Evolutionary conservation across 2,797 vertebrate species (phyloP).

Genomic region (Chaetophractus vellerosus): DNA sequence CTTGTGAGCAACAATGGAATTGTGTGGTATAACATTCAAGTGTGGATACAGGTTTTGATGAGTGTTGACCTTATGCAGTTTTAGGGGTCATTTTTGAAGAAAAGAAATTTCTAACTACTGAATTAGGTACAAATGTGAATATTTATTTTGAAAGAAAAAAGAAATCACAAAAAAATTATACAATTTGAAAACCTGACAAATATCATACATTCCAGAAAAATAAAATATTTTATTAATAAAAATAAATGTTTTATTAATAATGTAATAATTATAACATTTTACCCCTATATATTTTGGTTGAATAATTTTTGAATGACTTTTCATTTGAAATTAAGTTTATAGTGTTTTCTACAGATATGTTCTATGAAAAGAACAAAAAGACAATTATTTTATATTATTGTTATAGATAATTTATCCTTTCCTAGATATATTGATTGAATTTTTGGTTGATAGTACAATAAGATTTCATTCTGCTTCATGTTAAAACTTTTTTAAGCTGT

Average conservation of each 20-base stretch:
- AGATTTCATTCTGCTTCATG: neutral
- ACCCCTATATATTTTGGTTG: neutral
- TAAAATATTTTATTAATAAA: neutral
- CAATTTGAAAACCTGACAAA: neutral
- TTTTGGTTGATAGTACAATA: neutral
- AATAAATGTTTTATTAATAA: no score
- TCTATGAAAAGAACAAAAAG: neutral
- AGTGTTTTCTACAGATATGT: neutral
- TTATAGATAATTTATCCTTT: neutral
- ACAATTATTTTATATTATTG: neutral
- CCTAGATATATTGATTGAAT: neutral
- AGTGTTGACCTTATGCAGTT: neutral
- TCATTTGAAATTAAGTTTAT: neutral
- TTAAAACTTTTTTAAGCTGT: neutral
- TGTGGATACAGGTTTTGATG: fast-evolving
- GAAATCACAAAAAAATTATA: neutral
- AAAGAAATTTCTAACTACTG: neutral
- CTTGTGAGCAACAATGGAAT: no score
- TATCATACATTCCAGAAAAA: neutral
- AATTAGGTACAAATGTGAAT: neutral
- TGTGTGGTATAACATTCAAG: neutral
- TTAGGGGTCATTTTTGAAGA: neutral
- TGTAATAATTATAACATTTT: neutral
- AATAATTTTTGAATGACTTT: neutral
- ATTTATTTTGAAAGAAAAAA: neutral